A percentile compares a stretch with the other conserved stretches of the same genome.
phyloP scores from a whole-genome alignment of 2,888 invertebrate species.

The Carpatolechia fugitivella region DNA sequence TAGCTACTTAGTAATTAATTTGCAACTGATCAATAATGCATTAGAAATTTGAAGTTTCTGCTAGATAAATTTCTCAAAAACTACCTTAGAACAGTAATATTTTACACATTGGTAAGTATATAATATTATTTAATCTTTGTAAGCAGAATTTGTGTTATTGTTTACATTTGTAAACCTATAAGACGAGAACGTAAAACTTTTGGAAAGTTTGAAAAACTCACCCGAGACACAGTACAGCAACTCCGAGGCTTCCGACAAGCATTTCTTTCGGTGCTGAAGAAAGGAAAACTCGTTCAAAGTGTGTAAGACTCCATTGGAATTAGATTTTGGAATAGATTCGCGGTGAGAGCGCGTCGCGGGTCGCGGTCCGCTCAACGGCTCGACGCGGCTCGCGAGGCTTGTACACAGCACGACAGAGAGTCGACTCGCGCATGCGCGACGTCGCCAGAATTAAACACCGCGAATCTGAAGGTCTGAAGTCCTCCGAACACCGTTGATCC shows the following conservation, averaged over 20 bases:
- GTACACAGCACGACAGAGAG: neutral
- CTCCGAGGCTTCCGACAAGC: constrained; percentile 5
- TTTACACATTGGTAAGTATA: too few species aligned
- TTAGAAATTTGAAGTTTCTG: too few species aligned
- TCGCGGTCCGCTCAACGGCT: constrained; percentile 3
- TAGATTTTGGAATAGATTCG: neutral
- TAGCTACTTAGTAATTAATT: too few species aligned
- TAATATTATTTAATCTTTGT: too few species aligned
- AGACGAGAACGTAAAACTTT: neutral
- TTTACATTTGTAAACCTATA: too few species aligned
- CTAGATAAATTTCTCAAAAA: too few species aligned
- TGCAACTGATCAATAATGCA: too few species aligned
- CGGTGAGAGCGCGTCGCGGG: neutral
- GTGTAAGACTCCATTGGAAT: neutral
- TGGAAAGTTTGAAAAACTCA: constrained; percentile 15
- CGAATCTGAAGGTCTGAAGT: constrained; percentile 4
- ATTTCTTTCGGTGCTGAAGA: neutral
- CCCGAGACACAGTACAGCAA: constrained; percentile 14
- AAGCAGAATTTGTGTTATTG: too few species aligned
- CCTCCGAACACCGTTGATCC: neutral
- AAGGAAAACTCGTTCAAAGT: neutral
- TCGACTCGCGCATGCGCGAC: constrained; percentile 1
- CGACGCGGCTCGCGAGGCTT: neutral
- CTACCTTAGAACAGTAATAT: too few species aligned
- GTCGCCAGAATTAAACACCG: neutral